Evolutionary conservation across 2,888 invertebrate species (phyloP), one percentile per base, ranked within the genome.

Genomic region (Dynastes tityus): DNA sequence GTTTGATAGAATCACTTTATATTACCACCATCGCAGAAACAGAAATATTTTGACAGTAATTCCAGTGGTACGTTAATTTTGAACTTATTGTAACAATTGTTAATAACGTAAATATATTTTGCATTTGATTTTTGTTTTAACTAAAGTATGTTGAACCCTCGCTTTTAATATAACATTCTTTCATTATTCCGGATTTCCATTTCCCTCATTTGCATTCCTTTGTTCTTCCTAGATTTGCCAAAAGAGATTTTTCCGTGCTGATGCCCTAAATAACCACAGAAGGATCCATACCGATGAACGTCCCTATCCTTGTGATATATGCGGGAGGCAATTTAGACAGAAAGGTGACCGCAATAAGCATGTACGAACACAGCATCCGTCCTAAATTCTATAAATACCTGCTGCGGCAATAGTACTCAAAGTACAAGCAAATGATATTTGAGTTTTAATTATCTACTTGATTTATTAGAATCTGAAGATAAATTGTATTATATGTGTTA

Each of bases 211-310:
- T 55, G 45, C 37, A n/a, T 61, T 58, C 73, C 73, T 63, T 40
- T 74, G 40, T 61, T 75, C 77, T 79, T 65, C 77, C 63, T 78
- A 89, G 89, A 85, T 88, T 80, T 93, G 93, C 80, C 90, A 91
- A 3, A 92, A 92, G 85, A 88, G 92, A 2, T 93, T 93, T 83
- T 92, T 92, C 82, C 89, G 93, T 40, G 92, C 93, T 0, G 92
- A 92, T 84, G 92, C 92, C 1, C 83, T 93, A 11, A 93, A 92
- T 83, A 92, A 92, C 84, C 91, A 91, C 81, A 90, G 91, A 78
- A 89, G 92, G 77, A 92, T 92, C 79, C 92, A 92, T 81, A 92
- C 92, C 0, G 91, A 91, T 55, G 91, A 91, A 81, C 89, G 91
- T 76, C 91, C 91, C 0, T 91, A 90, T 82, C 89, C 90, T 5